phyloP scores from a whole-genome alignment of 2,113 vertebrate genomes.

The pig (Sus scrofa) region T2T-Sscrofa CM000813.6:123410001-123410500 shows the following conservation, averaged over 20 bases:
- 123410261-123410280: not conserved
- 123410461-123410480: not conserved
- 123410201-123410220: not conserved
- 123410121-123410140: not conserved
- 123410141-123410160: not conserved
- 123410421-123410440: not conserved
- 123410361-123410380: not conserved
- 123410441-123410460: slow-evolving; percentile 8
- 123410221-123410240: not conserved
- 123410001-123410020: not conserved
- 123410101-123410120: not conserved
- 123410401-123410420: not conserved
- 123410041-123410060: not conserved
- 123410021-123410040: not conserved
- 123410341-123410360: not conserved
- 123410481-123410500: slow-evolving; percentile 9
- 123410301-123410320: not conserved
- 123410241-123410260: not conserved
- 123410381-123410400: slow-evolving; percentile 25
- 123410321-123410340: not conserved
- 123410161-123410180: not conserved
- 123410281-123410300: not conserved
- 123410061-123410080: not conserved
- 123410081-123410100: not conserved
- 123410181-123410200: not conserved